Evolutionary conservation across 2,797 vertebrate genomes (phyloP).

Genomic region (Glyptemys insculpta): DNA sequence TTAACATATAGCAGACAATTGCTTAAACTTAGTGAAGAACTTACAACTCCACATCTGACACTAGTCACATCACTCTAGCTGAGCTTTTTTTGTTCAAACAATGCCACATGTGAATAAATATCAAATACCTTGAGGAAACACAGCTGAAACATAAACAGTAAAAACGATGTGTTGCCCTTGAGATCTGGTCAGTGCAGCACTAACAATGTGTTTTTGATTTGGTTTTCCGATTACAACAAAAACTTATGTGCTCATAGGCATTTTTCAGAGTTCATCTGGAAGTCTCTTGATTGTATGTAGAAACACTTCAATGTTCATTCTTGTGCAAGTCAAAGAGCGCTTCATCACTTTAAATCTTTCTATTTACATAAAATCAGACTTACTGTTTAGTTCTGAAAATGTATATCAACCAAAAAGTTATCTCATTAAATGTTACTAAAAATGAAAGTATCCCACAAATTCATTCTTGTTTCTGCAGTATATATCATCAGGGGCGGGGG

Average conservation of each 20-base stretch:
- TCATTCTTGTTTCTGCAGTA: background rate
- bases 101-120: conserved; percentile 51
- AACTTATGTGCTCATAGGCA: background rate
- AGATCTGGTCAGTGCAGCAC: conserved; percentile 8
- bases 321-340: conserved; percentile 12
- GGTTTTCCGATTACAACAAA: background rate
- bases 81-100: conserved; percentile 56
- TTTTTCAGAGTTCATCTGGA: background rate
- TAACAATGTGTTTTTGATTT: background rate
- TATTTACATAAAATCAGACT: background rate
- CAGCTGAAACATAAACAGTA: conserved; percentile 31
- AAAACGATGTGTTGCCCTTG: conserved; percentile 22
- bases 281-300: background rate
- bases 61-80: conserved; percentile 30
- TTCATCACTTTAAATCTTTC: background rate
- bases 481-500: background rate
- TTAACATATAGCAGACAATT: conserved; percentile 57
- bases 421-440: too few species aligned
- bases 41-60: conserved; percentile 52
- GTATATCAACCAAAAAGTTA: background rate
- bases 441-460: background rate
- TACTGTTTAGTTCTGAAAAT: background rate
- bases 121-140: conserved; percentile 50
- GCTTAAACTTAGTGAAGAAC: conserved; percentile 51
- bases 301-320: background rate